A percentile compares a stretch with the other conserved stretches of the same genome.
These are phyloP conservation scores for Lepisosteus osseus DNA, from an alignment of 2,113 vertebrate genomes.

Conservation along the genomic window DNA sequence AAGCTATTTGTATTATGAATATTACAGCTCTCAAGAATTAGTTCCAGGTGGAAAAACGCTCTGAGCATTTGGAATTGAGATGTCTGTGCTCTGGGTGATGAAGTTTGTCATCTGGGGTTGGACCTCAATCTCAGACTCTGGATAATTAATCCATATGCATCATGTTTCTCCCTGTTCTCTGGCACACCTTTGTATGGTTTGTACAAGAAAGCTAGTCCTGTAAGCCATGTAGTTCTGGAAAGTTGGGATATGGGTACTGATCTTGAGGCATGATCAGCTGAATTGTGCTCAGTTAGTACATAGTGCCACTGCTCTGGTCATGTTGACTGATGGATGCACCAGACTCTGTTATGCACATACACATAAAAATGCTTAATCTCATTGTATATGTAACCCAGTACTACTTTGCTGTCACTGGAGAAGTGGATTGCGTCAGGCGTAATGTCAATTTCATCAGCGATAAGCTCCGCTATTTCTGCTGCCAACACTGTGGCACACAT, in stretches of 20 bases:
- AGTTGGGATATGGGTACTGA: constrained; percentile 1
- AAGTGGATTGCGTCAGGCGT: neutral
- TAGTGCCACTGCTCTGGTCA: constrained; percentile 10
- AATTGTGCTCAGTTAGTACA: neutral
- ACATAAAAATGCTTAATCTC: neutral
- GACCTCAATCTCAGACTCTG: neutral
- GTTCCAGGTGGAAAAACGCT: neutral
- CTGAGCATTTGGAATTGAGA: neutral
- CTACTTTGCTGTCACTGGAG: constrained; percentile 12
- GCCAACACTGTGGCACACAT: constrained; percentile 21
- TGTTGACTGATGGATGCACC: neutral
- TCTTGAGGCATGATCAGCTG: constrained; percentile 4
- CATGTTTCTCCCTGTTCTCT: neutral
- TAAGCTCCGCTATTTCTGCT: constrained; percentile 16
- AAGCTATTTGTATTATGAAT: neutral
- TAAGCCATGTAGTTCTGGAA: constrained; percentile 3
- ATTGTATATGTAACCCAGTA: constrained; percentile 15
- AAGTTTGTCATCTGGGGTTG: neutral
- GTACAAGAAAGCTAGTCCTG: constrained; percentile 6
- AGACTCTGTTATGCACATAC: constrained; percentile 11
- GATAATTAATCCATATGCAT: neutral
- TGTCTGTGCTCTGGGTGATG: neutral
- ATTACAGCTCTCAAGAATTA: neutral
- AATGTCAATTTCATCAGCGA: neutral
- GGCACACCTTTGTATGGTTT: neutral